phyloP scores from a whole-genome alignment of 2,888 invertebrate species.

The Oxyscelio sp. region DNA sequence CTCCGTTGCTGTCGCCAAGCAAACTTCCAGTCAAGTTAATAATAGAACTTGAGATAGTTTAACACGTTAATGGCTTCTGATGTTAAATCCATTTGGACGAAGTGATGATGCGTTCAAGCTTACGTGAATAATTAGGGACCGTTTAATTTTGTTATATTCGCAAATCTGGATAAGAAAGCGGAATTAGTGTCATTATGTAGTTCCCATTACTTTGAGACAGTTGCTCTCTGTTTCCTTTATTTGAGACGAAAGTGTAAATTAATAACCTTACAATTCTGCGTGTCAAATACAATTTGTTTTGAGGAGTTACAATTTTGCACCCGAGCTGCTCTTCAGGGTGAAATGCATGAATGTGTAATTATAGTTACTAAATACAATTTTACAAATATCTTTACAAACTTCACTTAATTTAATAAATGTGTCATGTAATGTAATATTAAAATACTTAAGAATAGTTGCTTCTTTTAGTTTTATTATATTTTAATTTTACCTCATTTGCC shows the following conservation, averaged over 20 bases:
- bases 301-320: neutral
- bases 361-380: slow-evolving; percentile 1
- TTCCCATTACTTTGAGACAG: slow-evolving; percentile 32
- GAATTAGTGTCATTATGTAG: slow-evolving; percentile 34
- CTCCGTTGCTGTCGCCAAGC: slow-evolving; percentile 55
- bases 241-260: slow-evolving; percentile 9
- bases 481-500: too few relatives aligned
- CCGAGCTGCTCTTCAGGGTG: neutral
- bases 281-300: slow-evolving; percentile 26
- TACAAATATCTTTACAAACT: too few relatives aligned
- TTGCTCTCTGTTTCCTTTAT: slow-evolving; percentile 1
- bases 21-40: slow-evolving; percentile 70
- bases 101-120: slow-evolving; percentile 66
- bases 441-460: too few relatives aligned
- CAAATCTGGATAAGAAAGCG: slow-evolving; percentile 30
- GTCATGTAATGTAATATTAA: too few relatives aligned
- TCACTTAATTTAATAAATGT: too few relatives aligned
- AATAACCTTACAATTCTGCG: slow-evolving; percentile 7
- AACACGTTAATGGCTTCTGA: slow-evolving; percentile 68
- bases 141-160: slow-evolving; percentile 53
- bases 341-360: neutral
- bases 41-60: slow-evolving; percentile 70
- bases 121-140: slow-evolving; percentile 62
- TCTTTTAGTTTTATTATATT: too few relatives aligned
- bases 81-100: slow-evolving; percentile 67